Evolutionary conservation across 2,797 vertebrate species (phyloP).

Genomic region (Danio jaintianensis): DNA sequence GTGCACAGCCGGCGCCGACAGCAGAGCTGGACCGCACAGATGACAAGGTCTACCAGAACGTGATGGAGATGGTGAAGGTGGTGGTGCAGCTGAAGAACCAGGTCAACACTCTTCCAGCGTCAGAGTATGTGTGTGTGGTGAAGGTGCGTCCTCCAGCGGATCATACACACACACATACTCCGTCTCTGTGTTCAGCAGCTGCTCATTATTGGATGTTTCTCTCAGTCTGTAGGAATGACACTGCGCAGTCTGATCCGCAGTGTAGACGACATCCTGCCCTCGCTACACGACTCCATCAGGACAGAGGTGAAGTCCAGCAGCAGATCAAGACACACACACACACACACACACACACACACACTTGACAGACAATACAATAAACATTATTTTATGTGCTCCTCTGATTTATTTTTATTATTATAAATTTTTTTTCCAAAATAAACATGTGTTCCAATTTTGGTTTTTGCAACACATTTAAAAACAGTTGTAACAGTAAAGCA

Average conservation of each 20-base stretch:
- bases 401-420: too few relatives aligned
- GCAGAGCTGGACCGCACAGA: conserved; percentile 90
- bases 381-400: too few relatives aligned
- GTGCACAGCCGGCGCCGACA: conserved; percentile 77
- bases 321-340: too few relatives aligned
- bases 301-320: conserved; percentile 89
- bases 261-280: conserved; percentile 88
- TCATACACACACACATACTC: too few relatives aligned
- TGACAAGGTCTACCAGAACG: conserved; percentile 85
- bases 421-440: too few relatives aligned
- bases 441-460: too few relatives aligned
- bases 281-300: conserved; percentile 82
- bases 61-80: conserved; percentile 89
- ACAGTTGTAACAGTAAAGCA: too few relatives aligned
- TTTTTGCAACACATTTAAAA: too few relatives aligned
- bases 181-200: neutral
- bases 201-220: conserved; percentile 18
- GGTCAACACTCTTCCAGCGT: conserved; percentile 79
- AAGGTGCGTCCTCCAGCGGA: conserved; percentile 76
- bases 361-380: too few relatives aligned
- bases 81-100: conserved; percentile 91
- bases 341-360: too few relatives aligned
- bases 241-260: conserved; percentile 87
- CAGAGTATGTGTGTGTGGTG: conserved; percentile 85
- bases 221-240: conserved; percentile 84